These are phyloP conservation scores for Canis aureus DNA, from an alignment of 2,113 vertebrate species.

Conservation along the genomic window DNA sequence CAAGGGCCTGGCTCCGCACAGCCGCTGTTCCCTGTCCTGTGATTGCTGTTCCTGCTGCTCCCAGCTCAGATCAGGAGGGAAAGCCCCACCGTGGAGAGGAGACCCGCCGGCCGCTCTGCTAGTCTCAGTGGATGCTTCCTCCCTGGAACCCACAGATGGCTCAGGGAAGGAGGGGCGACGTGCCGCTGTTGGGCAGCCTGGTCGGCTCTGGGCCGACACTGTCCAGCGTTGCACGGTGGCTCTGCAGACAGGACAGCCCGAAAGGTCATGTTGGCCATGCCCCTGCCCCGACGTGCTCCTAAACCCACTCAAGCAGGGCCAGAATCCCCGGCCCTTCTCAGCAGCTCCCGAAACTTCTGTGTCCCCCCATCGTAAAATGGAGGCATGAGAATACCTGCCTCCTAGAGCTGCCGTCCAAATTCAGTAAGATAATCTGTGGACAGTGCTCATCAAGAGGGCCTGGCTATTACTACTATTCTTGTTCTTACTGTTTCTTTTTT, in stretches of 20 bases:
- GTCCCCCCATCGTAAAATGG: background rate
- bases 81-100: background rate
- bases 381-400: background rate
- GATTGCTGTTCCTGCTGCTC: background rate
- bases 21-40: fast-evolving
- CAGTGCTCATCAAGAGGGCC: background rate
- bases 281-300: background rate
- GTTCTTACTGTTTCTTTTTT: background rate
- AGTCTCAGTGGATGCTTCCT: background rate
- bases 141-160: background rate
- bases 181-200: background rate
- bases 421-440: background rate
- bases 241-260: background rate
- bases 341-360: background rate
- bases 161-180: background rate
- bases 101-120: background rate
- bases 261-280: background rate
- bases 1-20: background rate
- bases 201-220: background rate
- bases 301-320: background rate
- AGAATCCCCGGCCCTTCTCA: background rate
- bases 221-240: background rate
- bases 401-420: background rate
- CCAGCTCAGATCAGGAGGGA: background rate
- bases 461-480: background rate